Conservation (phyloP, 2,797 vertebrate genomes). For the Lophotriccus pileatus region DNA sequence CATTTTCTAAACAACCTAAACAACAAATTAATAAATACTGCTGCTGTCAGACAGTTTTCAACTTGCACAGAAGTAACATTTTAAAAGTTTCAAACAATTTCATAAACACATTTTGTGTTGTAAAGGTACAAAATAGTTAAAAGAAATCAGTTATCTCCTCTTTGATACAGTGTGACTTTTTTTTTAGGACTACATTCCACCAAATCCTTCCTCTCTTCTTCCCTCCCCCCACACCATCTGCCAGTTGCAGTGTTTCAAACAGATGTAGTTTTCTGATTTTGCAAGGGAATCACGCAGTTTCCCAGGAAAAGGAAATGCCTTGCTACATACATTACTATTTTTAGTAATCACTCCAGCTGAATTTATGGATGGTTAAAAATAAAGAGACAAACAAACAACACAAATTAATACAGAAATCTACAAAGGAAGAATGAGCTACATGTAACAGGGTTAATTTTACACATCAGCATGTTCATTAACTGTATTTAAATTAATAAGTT, state of each 20-base stretch:
- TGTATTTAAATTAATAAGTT: background rate
- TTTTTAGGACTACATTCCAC: background rate
- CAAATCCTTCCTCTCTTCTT: slow-evolving; percentile 11
- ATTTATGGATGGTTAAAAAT: slow-evolving; percentile 28
- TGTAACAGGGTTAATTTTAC: background rate
- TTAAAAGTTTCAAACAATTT: background rate
- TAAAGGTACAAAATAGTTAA: background rate
- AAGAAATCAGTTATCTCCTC: background rate
- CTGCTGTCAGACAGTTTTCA: background rate
- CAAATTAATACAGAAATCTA: background rate
- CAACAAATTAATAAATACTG: background rate
- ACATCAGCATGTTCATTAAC: background rate
- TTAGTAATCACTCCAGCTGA: slow-evolving; percentile 31
- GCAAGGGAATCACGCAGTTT: slow-evolving; percentile 3
- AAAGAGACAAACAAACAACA: background rate
- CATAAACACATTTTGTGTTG: background rate
- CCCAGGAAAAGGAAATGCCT: slow-evolving; percentile 63
- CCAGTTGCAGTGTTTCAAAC: slow-evolving; percentile 10
- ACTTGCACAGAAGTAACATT: background rate
- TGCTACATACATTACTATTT: slow-evolving; percentile 46
- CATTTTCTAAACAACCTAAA: background rate
- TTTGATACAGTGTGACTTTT: background rate
- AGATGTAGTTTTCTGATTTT: slow-evolving; percentile 32
- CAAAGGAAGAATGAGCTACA: background rate
- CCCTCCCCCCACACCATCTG: slow-evolving; percentile 7